Percentiles rank a stretch among this genome's conserved stretches.
These are phyloP conservation scores for Sphaerodactylus townsendi DNA, from an alignment of 2,113 vertebrate genomes.

Conservation along the genomic window DNA sequence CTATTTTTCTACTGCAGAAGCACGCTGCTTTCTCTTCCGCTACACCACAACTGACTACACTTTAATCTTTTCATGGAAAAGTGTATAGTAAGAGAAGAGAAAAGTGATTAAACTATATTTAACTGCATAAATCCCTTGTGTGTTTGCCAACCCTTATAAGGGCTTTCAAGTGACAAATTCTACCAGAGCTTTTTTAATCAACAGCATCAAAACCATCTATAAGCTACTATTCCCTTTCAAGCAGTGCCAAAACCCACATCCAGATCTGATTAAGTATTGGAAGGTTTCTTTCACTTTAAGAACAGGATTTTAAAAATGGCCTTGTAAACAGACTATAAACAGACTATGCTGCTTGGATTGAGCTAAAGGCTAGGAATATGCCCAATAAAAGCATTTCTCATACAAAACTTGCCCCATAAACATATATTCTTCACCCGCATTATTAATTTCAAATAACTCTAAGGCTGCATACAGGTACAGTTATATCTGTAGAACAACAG, in stretches of 20 bases:
- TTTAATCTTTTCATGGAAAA: too few species aligned
- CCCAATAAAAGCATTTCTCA: neutral
- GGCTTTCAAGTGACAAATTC: constrained; percentile 76
- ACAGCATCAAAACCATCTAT: constrained; percentile 76
- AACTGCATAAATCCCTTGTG: constrained; percentile 72
- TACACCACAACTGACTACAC: too few species aligned
- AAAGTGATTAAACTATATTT: constrained; percentile 66
- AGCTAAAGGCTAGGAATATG: constrained; percentile 12
- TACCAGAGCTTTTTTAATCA: constrained; percentile 76
- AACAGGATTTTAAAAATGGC: constrained; percentile 16
- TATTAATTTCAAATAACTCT: neutral
- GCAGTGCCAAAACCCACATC: constrained; percentile 74
- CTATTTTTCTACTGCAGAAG: too few species aligned
- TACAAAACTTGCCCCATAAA: neutral
- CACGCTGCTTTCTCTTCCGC: too few species aligned
- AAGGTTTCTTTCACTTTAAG: constrained; percentile 75
- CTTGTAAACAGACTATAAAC: constrained; percentile 26
- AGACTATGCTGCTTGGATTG: neutral
- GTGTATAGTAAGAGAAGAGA: constrained; percentile 51
- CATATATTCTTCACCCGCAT: neutral
- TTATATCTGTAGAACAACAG: neutral
- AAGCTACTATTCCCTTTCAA: constrained; percentile 79
- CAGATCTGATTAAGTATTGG: constrained; percentile 76
- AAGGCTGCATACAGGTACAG: neutral
- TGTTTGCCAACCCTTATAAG: constrained; percentile 77